phyloP scores from a whole-genome alignment of 2,113 vertebrate species.

The Siphamia tubifer region DNA sequence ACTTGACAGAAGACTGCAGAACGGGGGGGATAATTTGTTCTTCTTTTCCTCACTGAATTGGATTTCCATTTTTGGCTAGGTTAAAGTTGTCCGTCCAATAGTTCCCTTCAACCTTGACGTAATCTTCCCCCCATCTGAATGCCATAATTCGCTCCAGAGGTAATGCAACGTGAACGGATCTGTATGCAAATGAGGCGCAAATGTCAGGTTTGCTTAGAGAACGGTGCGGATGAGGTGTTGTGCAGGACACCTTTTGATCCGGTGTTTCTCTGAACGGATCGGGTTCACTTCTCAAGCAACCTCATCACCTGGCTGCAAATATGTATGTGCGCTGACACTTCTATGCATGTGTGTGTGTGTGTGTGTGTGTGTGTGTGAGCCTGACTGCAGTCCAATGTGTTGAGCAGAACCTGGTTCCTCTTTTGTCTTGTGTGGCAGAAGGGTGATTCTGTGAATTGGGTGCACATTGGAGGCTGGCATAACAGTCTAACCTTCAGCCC shows the following conservation, averaged over 20 bases:
- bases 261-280: conserved; percentile 72
- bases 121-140: conserved; percentile 68
- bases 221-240: conserved; percentile 51
- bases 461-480: too few species aligned
- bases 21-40: conserved; percentile 59
- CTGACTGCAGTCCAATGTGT: conserved; percentile 17
- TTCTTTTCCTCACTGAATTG: conserved; percentile 65
- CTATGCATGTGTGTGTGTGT: conserved; percentile 14
- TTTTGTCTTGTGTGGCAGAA: conserved; percentile 70
- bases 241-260: conserved; percentile 85
- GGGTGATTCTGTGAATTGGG: too few species aligned
- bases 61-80: conserved; percentile 71
- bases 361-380: conserved; percentile 19
- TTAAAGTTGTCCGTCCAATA: conserved; percentile 73
- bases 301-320: conserved; percentile 68
- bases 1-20: conserved; percentile 51
- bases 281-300: conserved; percentile 73
- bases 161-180: conserved; percentile 75
- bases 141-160: conserved; percentile 68
- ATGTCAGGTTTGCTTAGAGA: conserved; percentile 73
- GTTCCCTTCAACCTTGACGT: conserved; percentile 57
- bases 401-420: conserved; percentile 68
- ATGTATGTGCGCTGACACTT: conserved; percentile 6
- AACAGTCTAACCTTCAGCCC: too few species aligned
- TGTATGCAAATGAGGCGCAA: conserved; percentile 71